phyloP scores from a whole-genome alignment of 2,888 invertebrate species.

The Caenorhabditis drosophilae region DNA sequence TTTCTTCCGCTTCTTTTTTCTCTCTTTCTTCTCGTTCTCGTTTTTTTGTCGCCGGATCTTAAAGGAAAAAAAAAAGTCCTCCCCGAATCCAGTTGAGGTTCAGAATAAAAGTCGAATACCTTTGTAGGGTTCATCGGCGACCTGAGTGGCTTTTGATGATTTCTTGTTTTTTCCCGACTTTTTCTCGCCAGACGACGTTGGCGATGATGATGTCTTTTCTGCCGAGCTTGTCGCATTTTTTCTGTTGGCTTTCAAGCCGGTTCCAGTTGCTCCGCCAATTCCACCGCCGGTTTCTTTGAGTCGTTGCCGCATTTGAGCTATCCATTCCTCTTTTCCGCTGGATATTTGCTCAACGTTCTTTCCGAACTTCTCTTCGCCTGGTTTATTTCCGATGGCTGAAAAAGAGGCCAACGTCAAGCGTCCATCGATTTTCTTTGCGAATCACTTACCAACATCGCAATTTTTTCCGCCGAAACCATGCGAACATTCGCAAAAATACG shows the following conservation, averaged over 20 bases:
- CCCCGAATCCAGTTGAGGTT: no score
- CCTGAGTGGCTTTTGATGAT: slow-evolving; percentile 26
- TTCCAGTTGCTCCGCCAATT: slow-evolving; percentile 27
- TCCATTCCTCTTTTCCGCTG: slow-evolving; percentile 66
- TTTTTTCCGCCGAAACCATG: slow-evolving; percentile 60
- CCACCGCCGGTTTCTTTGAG: slow-evolving; percentile 32
- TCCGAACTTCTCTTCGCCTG: slow-evolving; percentile 53
- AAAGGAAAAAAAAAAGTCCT: no score
- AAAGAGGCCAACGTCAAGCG: no score
- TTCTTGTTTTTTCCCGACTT: slow-evolving; percentile 28
- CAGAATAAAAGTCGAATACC: slow-evolving; percentile 6
- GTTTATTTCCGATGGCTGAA: slow-evolving; percentile 48
- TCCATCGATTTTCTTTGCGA: neutral
- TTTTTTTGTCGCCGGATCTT: slow-evolving; percentile 51
- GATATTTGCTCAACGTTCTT: slow-evolving; percentile 63
- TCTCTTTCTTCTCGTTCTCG: slow-evolving; percentile 44
- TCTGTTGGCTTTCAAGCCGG: slow-evolving; percentile 19
- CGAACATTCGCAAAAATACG: slow-evolving; percentile 64
- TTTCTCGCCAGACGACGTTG: slow-evolving; percentile 9
- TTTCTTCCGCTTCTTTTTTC: slow-evolving; percentile 39
- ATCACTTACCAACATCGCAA: slow-evolving; percentile 59
- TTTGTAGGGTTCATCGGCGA: slow-evolving; percentile 53
- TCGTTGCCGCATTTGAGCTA: slow-evolving; percentile 59
- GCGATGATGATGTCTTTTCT: slow-evolving; percentile 3
- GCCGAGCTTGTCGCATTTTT: neutral